phyloP scores from a whole-genome alignment of 2,888 invertebrate genomes.

The Salticus scenicus region DNA sequence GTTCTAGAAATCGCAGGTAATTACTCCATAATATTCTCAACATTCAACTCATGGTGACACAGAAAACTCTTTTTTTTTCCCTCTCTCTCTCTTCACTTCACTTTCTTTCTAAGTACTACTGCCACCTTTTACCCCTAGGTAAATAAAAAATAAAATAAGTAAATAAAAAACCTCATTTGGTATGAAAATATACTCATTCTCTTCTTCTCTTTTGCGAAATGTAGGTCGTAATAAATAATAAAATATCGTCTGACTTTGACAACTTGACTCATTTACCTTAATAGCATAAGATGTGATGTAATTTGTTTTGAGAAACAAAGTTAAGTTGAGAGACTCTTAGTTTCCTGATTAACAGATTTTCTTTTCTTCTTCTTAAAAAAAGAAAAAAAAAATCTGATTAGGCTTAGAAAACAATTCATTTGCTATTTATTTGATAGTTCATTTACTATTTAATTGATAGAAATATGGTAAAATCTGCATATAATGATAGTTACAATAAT shows the following conservation, averaged over 20 bases:
- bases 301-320: not conserved
- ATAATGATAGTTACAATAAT: too few species aligned
- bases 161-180: slow-evolving; percentile 25
- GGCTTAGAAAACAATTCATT: too few species aligned
- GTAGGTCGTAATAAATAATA: slow-evolving; percentile 50
- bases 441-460: too few species aligned
- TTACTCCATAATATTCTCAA: not conserved
- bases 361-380: too few species aligned
- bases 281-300: slow-evolving; percentile 32
- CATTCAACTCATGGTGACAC: not conserved
- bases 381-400: too few species aligned
- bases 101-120: not conserved
- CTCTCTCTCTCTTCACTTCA: not conserved
- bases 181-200: slow-evolving; percentile 19
- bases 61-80: not conserved
- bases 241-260: slow-evolving; percentile 39
- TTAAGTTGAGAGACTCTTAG: not conserved
- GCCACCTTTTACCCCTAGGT: slow-evolving; percentile 18
- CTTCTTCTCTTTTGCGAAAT: slow-evolving; percentile 22
- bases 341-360: too few species aligned
- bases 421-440: too few species aligned
- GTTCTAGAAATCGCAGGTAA: not conserved
- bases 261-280: slow-evolving; percentile 43
- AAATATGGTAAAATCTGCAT: too few species aligned
- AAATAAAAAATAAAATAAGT: not conserved